phyloP scores from a whole-genome alignment of 2,113 vertebrate genomes.

The Paraplagusia blochii region DNA sequence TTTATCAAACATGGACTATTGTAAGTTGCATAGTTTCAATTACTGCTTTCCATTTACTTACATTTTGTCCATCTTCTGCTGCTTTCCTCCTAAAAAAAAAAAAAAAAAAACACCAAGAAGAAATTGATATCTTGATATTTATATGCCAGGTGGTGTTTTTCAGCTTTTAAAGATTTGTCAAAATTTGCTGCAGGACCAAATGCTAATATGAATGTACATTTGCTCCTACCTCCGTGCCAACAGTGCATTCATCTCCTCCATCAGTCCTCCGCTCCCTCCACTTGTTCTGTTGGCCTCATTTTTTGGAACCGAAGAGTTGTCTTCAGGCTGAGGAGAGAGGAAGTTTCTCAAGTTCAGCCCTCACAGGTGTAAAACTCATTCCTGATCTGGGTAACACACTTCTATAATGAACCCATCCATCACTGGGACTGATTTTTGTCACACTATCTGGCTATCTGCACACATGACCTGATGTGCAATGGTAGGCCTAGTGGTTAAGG shows the following conservation, averaged over 20 bases:
- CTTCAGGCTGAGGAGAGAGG: slow-evolving; percentile 80
- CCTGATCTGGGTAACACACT: too few relatives aligned
- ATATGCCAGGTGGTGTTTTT: too few relatives aligned
- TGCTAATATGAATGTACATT: too few relatives aligned
- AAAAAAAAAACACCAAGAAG: slow-evolving; percentile 41
- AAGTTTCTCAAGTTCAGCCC: too few relatives aligned
- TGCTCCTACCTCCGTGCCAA: slow-evolving; percentile 88
- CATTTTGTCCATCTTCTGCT: slow-evolving; percentile 91
- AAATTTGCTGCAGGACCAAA: too few relatives aligned
- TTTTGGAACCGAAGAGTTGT: slow-evolving; percentile 81
- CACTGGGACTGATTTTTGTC: too few relatives aligned
- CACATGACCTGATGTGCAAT: too few relatives aligned
- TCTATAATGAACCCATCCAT: too few relatives aligned
- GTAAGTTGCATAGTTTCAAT: neutral
- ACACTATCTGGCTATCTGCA: too few relatives aligned
- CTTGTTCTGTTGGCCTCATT: slow-evolving; percentile 92
- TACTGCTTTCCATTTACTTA: slow-evolving; percentile 70
- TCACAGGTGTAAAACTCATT: too few relatives aligned
- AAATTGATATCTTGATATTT: slow-evolving; percentile 8
- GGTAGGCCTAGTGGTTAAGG: too few relatives aligned
- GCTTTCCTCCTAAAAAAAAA: slow-evolving; percentile 88
- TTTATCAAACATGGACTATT: neutral
- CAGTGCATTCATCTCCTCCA: slow-evolving; percentile 99
- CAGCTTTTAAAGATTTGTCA: too few relatives aligned
- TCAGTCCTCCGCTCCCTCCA: slow-evolving; percentile 90